Evolutionary conservation across 2,113 vertebrate species (phyloP), one percentile per base, ranked within the genome.

Genomic region (Pomatorhinus ruficollis): DNA sequence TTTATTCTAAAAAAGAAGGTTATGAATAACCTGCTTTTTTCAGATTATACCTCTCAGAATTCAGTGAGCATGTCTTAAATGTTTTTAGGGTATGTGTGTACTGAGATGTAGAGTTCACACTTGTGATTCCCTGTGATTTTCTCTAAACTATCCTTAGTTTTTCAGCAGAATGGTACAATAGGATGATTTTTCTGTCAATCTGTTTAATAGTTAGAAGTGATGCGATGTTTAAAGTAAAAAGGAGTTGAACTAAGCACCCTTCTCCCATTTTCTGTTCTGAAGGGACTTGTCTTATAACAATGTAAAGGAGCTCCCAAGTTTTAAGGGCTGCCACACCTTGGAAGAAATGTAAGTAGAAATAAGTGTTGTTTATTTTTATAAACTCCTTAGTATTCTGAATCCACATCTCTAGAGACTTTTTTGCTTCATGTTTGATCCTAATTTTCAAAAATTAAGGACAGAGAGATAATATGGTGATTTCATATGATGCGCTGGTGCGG

Each of bases 241-340:
- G 56, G 27, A 87, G 28, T 76, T 93, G 60, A 89, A 70, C 63
- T 94, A 71, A 95, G 23, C 35, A 49, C 13, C 20, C 64, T 86
- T 37, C 68, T 76, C 42, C 59, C 49, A 23, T 95, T 90, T 40
- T 24, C 60, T 95, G 33, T 93, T 96, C 94, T 95, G 80, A 96
- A 98, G 99, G 97, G 99, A 99, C 87, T 98, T 99, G 82, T 99
- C 99, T 94, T 99, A 99, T 81, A 99, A 99, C 87, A 98, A 98
- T 87, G 99, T 99, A 94, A 97, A 98, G 89, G 98, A 98, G 30
- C 97, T 99, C 31, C 98, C 98, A 23, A 98, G 98, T 87, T 98
- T 99, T 92, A 98, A 98, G 92, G 99, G 98, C 92, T 99, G 99
- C 89, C 76, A 97, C 63, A 98, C 97, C 52, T 98, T 99, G 89